Percentiles rank a stretch among this genome's conserved stretches.
phyloP scores from a whole-genome alignment of 2,797 vertebrate species.

The Hybognathus amarus region DNA sequence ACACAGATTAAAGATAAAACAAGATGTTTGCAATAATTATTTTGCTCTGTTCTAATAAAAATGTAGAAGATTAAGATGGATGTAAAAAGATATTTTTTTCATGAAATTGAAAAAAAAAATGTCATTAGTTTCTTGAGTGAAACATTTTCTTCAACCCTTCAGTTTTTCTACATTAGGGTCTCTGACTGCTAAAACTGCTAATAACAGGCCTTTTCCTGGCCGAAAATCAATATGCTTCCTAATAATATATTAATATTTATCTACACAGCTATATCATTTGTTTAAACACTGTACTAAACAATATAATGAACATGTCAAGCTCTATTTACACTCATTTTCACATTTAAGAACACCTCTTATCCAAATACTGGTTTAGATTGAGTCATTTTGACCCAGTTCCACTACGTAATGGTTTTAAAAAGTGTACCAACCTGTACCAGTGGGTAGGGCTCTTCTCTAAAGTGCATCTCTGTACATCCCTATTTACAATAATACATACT shows the following conservation, averaged over 20 bases:
- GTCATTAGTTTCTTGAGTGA: neutral
- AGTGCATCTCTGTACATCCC: constrained; percentile 40
- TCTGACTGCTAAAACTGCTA: neutral
- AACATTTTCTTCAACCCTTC: neutral
- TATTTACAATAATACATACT: constrained; percentile 41
- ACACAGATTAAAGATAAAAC: neutral
- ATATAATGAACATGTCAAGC: neutral
- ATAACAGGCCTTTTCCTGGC: neutral
- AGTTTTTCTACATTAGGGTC: constrained; percentile 1
- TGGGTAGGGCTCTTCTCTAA: neutral
- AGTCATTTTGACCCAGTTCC: neutral
- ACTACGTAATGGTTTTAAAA: neutral
- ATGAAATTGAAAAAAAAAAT: neutral
- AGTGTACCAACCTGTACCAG: neutral
- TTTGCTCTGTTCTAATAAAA: neutral
- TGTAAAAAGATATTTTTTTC: neutral
- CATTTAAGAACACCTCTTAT: neutral
- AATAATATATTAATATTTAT: constrained; percentile 29
- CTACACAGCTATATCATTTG: neutral
- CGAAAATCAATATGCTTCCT: neutral
- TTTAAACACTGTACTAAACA: neutral
- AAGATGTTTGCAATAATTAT: neutral
- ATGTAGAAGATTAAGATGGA: neutral
- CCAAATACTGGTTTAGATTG: neutral
- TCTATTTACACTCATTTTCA: constrained; percentile 3